Evolutionary conservation across 2,888 invertebrate species (phyloP), one percentile per base, ranked within the genome.

Genomic region (Drosophila multiciliata): DNA sequence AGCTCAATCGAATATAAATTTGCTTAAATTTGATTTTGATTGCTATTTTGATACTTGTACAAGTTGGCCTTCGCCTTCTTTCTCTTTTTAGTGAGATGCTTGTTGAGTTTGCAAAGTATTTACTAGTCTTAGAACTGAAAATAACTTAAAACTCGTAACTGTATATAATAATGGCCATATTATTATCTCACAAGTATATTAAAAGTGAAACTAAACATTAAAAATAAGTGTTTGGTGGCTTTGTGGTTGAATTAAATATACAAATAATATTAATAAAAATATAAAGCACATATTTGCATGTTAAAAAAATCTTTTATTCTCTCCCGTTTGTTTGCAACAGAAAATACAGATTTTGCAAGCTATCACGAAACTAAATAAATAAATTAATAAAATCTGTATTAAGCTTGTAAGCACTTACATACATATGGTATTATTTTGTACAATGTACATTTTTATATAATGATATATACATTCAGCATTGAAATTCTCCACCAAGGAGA

Each of bases 41-140:
- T 23, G 23, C 23, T 23, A 23, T 23, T 23, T 23, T 23, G 1
- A 23, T 23, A 23, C 1, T 23, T 23, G 23, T 23, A 23, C 23
- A 23, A 23, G 23, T 23, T 23, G 23, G 23, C 23, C 23, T 23
- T 23, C 23, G 23, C 23, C 23, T 23, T 23, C 23, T 23, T 23
- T 23, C 23, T 23, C 23, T 23, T 23, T 23, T 26, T 26, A 26
- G 26, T 26, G 26, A 17, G 83, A 83, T 82, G 81, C 88, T 5
- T 4, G 26, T 26, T 26, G 26, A 4, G 26, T 26, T 26, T 26
- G 26, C 26, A 26, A 26, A 26, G 1, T n/a, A n/a, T 49, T 61
- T n/a, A 36, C 6, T 26, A 26, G 26, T 26, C 26, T 26, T 26
- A 26, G 26, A 26, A 20, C 45, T 35, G 15, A 50, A 5, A 42